Conservation (phyloP, 2,797 vertebrate species). For the Chaetodon trifasciatus region DNA sequence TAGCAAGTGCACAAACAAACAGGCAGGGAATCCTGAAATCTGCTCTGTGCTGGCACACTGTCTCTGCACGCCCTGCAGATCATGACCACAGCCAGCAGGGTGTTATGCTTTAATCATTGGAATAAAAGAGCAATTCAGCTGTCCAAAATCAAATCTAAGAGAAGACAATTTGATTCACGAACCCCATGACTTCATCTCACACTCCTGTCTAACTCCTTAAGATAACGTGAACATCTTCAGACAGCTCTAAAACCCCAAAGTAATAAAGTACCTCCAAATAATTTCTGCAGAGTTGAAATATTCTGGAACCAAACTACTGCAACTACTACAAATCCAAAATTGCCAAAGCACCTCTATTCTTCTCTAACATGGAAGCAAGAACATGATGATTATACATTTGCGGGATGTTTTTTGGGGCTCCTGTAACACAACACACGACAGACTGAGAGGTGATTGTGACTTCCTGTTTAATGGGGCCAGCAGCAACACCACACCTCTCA, state of each 20-base stretch:
- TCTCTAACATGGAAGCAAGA: neutral
- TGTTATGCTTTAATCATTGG: neutral
- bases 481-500: neutral
- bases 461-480: neutral
- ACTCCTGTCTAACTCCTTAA: neutral
- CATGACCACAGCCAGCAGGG: neutral
- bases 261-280: neutral
- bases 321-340: neutral
- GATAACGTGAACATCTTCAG: neutral
- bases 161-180: neutral
- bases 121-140: slow-evolving; percentile 3
- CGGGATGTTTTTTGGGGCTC: neutral
- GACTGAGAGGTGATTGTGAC: neutral
- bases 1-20: no score
- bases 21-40: neutral
- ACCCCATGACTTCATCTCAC: neutral
- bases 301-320: neutral
- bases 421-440: neutral
- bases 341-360: neutral
- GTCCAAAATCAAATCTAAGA: neutral
- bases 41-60: no score
- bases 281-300: neutral
- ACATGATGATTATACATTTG: neutral
- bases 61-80: neutral
- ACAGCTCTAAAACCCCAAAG: neutral